Conservation (phyloP, 2,113 vertebrate species). For the Hypanus sabinus region DNA sequence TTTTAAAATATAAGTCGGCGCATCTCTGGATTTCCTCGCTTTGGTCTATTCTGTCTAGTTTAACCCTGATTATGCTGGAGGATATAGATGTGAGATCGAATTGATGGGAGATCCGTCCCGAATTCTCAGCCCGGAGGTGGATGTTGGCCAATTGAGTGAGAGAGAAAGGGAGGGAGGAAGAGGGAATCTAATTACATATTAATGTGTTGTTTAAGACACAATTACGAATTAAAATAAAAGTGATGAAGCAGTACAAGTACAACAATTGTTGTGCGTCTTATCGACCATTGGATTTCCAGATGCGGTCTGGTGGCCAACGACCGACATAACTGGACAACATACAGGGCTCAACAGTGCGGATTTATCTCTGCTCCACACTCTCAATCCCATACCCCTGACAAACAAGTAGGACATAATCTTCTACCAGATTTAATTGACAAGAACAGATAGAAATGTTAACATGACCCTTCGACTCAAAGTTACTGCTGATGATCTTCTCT, state of each 20-base stretch:
- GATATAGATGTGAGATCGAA: background rate
- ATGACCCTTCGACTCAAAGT: too few relatives aligned
- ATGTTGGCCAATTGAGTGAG: background rate
- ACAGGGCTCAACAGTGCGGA: too few relatives aligned
- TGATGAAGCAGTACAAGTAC: background rate
- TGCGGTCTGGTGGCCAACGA: background rate
- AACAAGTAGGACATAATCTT: background rate
- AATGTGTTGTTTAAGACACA: background rate
- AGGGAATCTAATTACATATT: background rate
- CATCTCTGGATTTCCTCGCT: background rate
- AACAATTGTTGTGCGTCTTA: background rate
- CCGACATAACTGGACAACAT: too few relatives aligned
- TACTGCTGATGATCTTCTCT: background rate
- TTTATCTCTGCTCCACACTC: background rate
- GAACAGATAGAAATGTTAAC: background rate
- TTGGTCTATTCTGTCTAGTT: background rate
- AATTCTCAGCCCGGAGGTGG: background rate
- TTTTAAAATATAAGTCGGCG: background rate
- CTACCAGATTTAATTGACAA: background rate
- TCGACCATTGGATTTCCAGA: background rate
- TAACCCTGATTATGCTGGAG: background rate
- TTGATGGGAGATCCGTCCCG: background rate
- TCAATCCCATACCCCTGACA: background rate
- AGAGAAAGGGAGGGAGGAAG: background rate
- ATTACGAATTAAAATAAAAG: background rate